Conservation (phyloP, 1,140 invertebrate species). For the Trichonephila clavipes region DNA sequence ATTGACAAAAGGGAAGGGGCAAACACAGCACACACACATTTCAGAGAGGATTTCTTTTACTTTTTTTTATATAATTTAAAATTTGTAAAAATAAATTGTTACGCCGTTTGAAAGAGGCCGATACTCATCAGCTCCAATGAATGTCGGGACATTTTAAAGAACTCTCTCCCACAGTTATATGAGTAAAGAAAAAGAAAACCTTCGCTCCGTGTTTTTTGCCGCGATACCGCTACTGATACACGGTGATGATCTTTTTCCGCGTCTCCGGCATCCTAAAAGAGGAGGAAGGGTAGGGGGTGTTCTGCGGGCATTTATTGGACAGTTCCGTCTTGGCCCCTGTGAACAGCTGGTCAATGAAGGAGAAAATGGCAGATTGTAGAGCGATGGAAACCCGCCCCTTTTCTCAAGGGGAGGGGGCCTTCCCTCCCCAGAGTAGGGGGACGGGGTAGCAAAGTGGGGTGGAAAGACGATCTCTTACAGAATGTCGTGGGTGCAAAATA, state of each 20-base stretch:
- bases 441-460: not conserved
- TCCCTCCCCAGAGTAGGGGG: not conserved
- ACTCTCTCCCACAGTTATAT: too few relatives aligned
- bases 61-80: too few relatives aligned
- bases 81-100: too few relatives aligned
- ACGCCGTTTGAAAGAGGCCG: too few relatives aligned
- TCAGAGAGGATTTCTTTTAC: too few relatives aligned
- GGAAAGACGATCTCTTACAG: not conserved
- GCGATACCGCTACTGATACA: not conserved
- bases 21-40: too few relatives aligned
- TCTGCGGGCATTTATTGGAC: slow-evolving; percentile 55
- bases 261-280: not conserved
- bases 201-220: not conserved
- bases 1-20: too few relatives aligned
- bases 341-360: slow-evolving; percentile 68
- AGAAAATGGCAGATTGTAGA: slow-evolving; percentile 43
- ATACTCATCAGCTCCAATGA: too few relatives aligned
- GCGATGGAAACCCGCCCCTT: not conserved
- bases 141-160: too few relatives aligned
- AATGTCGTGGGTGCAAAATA: slow-evolving; percentile 29
- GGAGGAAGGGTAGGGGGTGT: not conserved
- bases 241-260: not conserved
- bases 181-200: too few relatives aligned
- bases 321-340: not conserved
- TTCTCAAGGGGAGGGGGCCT: not conserved